A percentile compares a stretch with the other conserved stretches of the same genome.
phyloP scores from a whole-genome alignment of 2,888 invertebrate genomes.

The Parascotia fuliginaria region DNA sequence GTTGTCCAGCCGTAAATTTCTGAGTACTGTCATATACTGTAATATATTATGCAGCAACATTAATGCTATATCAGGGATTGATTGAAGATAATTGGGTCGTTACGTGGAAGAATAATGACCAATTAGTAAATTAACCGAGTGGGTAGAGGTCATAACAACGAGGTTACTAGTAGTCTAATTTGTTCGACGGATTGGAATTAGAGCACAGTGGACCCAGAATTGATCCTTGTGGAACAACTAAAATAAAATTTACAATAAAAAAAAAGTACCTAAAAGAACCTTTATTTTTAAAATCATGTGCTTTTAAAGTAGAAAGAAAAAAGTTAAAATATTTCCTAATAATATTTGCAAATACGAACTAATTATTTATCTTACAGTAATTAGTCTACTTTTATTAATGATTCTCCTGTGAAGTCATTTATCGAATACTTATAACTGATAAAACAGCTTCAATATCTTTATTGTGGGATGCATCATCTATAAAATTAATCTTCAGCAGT shows the following conservation, averaged over 20 bases:
- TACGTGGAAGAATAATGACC: slow-evolving; percentile 76
- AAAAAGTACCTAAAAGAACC: no score
- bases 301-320: no score
- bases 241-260: background rate
- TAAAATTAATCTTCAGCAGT: slow-evolving; percentile 66
- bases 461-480: slow-evolving; percentile 59
- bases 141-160: slow-evolving; percentile 59
- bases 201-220: slow-evolving; percentile 40
- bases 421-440: slow-evolving; percentile 28
- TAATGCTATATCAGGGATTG: slow-evolving; percentile 74
- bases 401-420: background rate
- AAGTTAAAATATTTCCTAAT: no score
- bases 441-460: slow-evolving; percentile 55
- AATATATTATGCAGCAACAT: slow-evolving; percentile 67
- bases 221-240: slow-evolving; percentile 49
- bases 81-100: slow-evolving; percentile 80
- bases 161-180: slow-evolving; percentile 56
- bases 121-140: slow-evolving; percentile 78
- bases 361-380: no score
- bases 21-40: slow-evolving; percentile 62
- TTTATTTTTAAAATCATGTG: no score
- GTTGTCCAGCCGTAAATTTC: slow-evolving; percentile 59
- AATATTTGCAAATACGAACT: no score
- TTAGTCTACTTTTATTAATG: background rate
- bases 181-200: slow-evolving; percentile 49